Base-by-base conservation (phyloP, 2,797 vertebrate species). In the Molossus alvarezi region DNA sequence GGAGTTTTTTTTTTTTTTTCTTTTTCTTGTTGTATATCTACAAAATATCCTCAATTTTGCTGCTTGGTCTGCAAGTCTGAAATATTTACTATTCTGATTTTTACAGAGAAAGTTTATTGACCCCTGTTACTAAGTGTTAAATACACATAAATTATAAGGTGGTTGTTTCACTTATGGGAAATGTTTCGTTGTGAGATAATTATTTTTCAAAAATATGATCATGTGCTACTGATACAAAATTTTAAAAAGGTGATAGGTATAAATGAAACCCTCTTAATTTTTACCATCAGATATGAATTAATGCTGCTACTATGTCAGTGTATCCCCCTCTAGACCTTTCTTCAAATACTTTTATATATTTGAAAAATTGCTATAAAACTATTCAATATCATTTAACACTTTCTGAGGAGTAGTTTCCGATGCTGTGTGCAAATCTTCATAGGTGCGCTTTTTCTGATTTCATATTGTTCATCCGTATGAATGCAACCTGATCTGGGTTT, bases 121-220 rank as follows among this genome's bases (percentile, higher is more conserved):
- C 48, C 25, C 10, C 12, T 60, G 10, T 27, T 53, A 9, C 12
- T 64, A 25, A 89, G 20, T 9, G 25, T 2, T 13, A 1, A 85
- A 76, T 69, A 4, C 3, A 27, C 9, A 41, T 79, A 29, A 85
- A 65, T n/a, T 11, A 88, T 37, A 6, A 90, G 53, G n/a, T 27
- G 8, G 6, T 51, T 81, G 95, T 82, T 92, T 95, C 7, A 69
- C 23, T 84, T 64, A 14, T 27, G 17, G 14, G 79, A 91, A 90
- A 48, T 48, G 21, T 88, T 77, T 91, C 73, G 53, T 69, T 57
- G 20, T 0, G 9, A 48, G 71, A 88, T 11, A 90, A 17, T 80
- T 94, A 58, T 60, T 48, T 94, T 95, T 84, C 58, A 85, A 75
- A 93, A 71, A 81, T 82, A 21, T 7, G 12, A 89, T 41, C 57